Conservation (phyloP, 1,140 invertebrate species). For the Trachelipus rathkii region DNA sequence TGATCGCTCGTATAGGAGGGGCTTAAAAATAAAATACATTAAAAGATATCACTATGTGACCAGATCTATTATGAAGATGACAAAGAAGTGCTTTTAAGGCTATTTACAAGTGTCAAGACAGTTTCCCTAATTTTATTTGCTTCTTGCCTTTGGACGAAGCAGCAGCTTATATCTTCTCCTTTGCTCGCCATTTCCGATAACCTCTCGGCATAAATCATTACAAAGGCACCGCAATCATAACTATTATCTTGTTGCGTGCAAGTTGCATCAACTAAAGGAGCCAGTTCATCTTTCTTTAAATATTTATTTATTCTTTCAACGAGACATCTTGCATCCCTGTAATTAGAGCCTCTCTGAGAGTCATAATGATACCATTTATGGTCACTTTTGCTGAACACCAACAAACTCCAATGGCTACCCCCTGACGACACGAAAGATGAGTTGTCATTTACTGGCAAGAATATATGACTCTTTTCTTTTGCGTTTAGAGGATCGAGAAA, state of each 20-base stretch:
- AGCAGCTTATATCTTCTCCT: conserved; percentile 27
- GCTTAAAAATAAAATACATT: no score
- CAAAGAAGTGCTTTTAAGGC: no score
- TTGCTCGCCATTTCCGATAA: conserved; percentile 52
- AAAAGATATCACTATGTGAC: no score
- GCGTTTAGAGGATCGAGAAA: conserved; percentile 69
- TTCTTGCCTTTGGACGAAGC: conserved; percentile 24
- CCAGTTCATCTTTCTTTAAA: conserved; percentile 19
- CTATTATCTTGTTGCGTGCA: conserved; percentile 70
- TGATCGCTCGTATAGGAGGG: no score
- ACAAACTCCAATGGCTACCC: conserved; percentile 81
- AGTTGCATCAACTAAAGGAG: conserved; percentile 54
- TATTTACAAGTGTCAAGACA: no score
- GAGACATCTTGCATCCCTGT: conserved; percentile 56
- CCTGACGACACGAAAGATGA: conserved; percentile 63
- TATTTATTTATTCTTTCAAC: conserved; percentile 54
- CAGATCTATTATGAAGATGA: no score
- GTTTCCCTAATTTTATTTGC: no score
- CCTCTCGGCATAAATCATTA: conserved; percentile 68
- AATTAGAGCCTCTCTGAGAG: conserved; percentile 63
- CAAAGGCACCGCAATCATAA: conserved; percentile 76
- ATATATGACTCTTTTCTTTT: conserved; percentile 65
- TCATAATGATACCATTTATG: conserved; percentile 73
- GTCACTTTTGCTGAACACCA: conserved; percentile 66
- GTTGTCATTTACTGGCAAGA: conserved; percentile 85